Evolutionary conservation across 2,797 vertebrate species (phyloP), one percentile per base, ranked within the genome.

Genomic region (Poeciliopsis paucimaculata): DNA sequence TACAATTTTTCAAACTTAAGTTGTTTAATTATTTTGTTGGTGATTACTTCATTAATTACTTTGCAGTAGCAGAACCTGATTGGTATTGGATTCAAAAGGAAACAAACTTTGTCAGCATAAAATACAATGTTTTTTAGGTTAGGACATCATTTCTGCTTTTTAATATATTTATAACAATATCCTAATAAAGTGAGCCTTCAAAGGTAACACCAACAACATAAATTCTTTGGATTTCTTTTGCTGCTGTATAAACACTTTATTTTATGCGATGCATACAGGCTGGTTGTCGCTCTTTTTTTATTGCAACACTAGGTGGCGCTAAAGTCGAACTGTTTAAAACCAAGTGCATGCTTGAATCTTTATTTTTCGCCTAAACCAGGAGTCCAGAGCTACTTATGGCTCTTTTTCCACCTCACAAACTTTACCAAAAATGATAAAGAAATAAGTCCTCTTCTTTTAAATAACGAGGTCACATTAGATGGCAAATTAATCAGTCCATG

Each of bases 291-390:
- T 28, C 0, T 2, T 7, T 73, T 66, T 8, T 13, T 15, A 3
- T 39, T 3, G 0, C 0, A n/a, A 66, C 90, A 89, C 80, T n/a
- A 0, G 75, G 43, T 45, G 83, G 77, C 51, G 10, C 41, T 51
- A 83, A 39, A 76, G 1, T 15, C 6, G 1, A 3, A 34, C 23
- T 2, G 3, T 12, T 51, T 60, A 0, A 62, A 46, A 72, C 20
- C 2, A 3, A 5, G 28, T 2, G 66, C 5, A 53, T 1, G 3
- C 9, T 47, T 5, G 10, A 1, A 5, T 36, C 57, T 66, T 34
- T 9, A 16, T 47, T 62, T 23, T 51, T 46, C 7, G 5, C 13
- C 34, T 36, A 18, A 0, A 1, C n/a, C 7, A 23, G n/a, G 12
- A 18, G 46, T 12, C 39, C 1, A 13, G 39, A 68, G 26, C 66